phyloP scores from a whole-genome alignment of 2,888 invertebrate species.

The Lycocerus yunnanus region DNA sequence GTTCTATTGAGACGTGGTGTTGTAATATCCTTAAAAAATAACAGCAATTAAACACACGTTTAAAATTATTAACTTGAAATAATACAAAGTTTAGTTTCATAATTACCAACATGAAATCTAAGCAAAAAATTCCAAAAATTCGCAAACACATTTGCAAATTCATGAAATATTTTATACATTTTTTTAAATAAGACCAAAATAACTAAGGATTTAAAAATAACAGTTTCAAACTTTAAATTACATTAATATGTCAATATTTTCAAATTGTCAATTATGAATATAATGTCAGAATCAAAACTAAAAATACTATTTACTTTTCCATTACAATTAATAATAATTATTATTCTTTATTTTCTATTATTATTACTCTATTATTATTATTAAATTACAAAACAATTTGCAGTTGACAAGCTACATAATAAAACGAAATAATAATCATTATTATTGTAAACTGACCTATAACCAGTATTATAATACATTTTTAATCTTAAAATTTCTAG shows the following conservation, averaged over 20 bases:
- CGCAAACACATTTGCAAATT: slow-evolving; percentile 53
- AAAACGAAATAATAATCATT: background rate
- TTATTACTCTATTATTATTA: too few species aligned
- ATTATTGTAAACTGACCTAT: background rate
- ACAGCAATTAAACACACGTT: background rate
- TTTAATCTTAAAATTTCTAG: background rate
- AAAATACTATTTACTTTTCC: background rate
- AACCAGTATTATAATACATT: background rate
- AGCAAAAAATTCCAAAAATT: slow-evolving; percentile 5
- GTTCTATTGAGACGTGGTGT: slow-evolving; percentile 41
- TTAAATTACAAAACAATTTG: too few species aligned
- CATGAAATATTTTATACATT: slow-evolving; percentile 31
- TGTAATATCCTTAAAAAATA: slow-evolving; percentile 39
- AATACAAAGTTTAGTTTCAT: background rate
- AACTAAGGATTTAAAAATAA: background rate
- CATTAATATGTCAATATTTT: background rate
- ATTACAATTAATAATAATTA: background rate
- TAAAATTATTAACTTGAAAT: background rate
- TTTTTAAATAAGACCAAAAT: background rate
- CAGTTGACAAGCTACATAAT: too few species aligned
- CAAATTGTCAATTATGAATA: background rate
- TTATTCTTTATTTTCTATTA: too few species aligned
- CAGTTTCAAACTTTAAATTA: background rate
- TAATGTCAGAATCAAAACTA: background rate
- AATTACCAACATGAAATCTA: slow-evolving; percentile 6